These are phyloP conservation scores for Acrossocheilus wenchowensis DNA, from an alignment of 2,797 vertebrate species.

Conservation along the genomic window DNA sequence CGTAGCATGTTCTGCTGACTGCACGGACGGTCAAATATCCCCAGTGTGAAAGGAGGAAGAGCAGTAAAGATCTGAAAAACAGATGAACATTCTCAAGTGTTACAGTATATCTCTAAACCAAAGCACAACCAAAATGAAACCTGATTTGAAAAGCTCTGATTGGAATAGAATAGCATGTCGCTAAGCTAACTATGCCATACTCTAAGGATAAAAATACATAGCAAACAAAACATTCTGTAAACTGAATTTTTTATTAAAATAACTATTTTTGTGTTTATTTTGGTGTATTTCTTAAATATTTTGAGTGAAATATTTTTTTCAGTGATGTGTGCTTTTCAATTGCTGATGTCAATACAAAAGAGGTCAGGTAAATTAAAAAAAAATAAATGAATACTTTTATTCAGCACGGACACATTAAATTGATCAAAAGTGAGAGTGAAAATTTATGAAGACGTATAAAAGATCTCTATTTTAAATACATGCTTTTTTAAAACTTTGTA, in stretches of 20 bases:
- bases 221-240: not conserved
- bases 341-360: not conserved
- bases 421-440: not conserved
- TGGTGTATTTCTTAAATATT: not conserved
- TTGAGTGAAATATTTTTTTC: not conserved
- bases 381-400: not conserved
- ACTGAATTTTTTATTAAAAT: not conserved
- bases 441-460: not conserved
- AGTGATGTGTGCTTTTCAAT: not conserved
- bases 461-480: not conserved
- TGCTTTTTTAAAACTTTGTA: not conserved
- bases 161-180: not conserved
- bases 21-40: conserved; percentile 95
- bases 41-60: conserved; percentile 94
- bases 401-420: not conserved
- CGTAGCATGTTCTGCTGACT: conserved; percentile 98
- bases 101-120: not conserved
- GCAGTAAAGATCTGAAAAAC: conserved; percentile 93
- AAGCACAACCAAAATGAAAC: not conserved
- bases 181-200: not conserved
- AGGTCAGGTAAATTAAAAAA: not conserved
- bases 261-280: not conserved
- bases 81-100: conserved; percentile 22
- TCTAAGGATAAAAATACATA: not conserved
- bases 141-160: not conserved